Evolutionary conservation across 1,140 invertebrate genomes (phyloP), one percentile per base, ranked within the genome.

Genomic region (Halesus radiatus): DNA sequence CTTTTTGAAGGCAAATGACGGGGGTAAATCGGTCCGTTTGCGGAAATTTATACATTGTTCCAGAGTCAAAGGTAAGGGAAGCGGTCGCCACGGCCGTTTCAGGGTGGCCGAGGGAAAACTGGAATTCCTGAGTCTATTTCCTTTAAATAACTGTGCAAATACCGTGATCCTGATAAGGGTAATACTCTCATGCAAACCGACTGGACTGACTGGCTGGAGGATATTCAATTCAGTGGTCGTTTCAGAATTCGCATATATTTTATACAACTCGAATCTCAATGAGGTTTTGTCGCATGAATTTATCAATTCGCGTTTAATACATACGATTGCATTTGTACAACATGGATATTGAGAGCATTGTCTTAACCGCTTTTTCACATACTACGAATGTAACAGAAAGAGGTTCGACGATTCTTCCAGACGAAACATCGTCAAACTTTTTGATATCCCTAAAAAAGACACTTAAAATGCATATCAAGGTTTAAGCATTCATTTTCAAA

Each of bases 31-130:
- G 77, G 77, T n/a, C 78, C 79, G 60, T 72, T 72, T 78, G 52
- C 76, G 79, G 79, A 81, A 83, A 83, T 83, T 83, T 83, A 80
- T 83, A 79, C 82, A 83, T 83, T 83, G 82, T 83, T 83, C 76
- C 53, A 72, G 74, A 80, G 79, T 79, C 78, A 80, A 80, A 83
- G 81, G 79, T 80, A 81, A 80, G 68, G 79, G 79, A 81, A 79
- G 22, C 79, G 81, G 81, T 82, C 81, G 78, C 64, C 78, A 72
- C 62, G 78, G 78, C 78, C 78, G 73, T 75, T 80, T 60, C 79
- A 54, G 60, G 66, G 76, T 66, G 64, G 77, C 53, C 7, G 26
- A 56, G 53, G 79, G 73, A 78, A 79, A 79, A 81, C 82, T 76
- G 79, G 77, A 75, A 80, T 72, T 70, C 62, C 76, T 78, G 64